phyloP scores from a whole-genome alignment of 2,888 invertebrate species.

The Stenoptilia bipunctidactyla region DNA sequence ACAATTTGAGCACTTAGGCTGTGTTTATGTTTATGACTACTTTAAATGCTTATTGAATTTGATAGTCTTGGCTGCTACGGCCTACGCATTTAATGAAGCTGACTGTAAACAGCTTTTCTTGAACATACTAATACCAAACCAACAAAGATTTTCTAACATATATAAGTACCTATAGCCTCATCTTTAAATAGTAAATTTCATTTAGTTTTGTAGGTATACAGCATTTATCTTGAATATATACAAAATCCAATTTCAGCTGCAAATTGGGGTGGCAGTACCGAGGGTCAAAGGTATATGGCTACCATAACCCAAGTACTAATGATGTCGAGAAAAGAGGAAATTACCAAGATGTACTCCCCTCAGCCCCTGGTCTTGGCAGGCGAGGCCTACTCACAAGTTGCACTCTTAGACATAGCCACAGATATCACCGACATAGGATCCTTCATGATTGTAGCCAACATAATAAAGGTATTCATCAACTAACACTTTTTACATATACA shows the following conservation, averaged over 20 bases:
- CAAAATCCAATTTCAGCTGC: constrained; percentile 80
- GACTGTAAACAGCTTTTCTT: no score
- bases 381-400: constrained; percentile 80
- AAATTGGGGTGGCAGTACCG: constrained; percentile 93
- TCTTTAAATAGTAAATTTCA: no score
- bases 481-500: neutral
- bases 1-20: no score
- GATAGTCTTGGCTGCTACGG: no score
- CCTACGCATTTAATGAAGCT: no score
- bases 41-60: no score
- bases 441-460: constrained; percentile 85
- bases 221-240: no score
- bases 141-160: no score
- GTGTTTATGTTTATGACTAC: no score
- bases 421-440: constrained; percentile 88
- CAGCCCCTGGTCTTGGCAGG: constrained; percentile 84
- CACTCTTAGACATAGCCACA: constrained; percentile 86
- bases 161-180: no score
- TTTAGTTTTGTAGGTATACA: no score
- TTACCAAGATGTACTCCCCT: constrained; percentile 94
- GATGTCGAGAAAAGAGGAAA: constrained; percentile 82
- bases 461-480: constrained; percentile 72
- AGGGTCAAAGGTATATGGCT: constrained; percentile 91
- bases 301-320: constrained; percentile 83
- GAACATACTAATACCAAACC: no score